A percentile compares a stretch with the other conserved stretches of the same genome.
These are phyloP conservation scores for Scrobipalpa atriplicella DNA, from an alignment of 2,888 invertebrate genomes.

Conservation along the genomic window DNA sequence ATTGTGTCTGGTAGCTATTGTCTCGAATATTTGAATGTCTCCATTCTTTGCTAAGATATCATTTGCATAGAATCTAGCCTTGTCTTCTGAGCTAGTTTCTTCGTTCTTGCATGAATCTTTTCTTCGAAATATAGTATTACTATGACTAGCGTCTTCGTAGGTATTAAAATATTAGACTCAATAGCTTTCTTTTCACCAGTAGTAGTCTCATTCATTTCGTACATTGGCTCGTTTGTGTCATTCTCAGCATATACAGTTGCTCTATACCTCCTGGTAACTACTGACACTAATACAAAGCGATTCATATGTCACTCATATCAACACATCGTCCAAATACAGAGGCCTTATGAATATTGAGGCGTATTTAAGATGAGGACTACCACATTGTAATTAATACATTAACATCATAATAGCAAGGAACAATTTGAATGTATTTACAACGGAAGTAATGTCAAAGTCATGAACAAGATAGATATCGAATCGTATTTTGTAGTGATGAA, in stretches of 20 bases:
- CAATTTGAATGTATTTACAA: constrained; percentile 18
- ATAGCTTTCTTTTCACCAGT: constrained; percentile 16
- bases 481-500: no score
- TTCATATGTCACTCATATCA: constrained; percentile 63
- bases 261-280: constrained; percentile 36
- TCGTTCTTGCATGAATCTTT: background rate
- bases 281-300: constrained; percentile 44
- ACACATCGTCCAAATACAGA: constrained; percentile 56
- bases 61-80: constrained; percentile 4
- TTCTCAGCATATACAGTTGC: constrained; percentile 17
- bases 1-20: constrained; percentile 47
- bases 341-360: constrained; percentile 53
- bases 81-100: constrained; percentile 1
- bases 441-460: background rate
- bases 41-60: background rate
- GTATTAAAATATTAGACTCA: background rate
- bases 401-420: constrained; percentile 25
- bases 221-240: constrained; percentile 1
- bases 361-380: constrained; percentile 31
- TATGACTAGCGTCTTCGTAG: background rate
- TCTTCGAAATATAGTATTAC: background rate
- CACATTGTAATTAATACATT: constrained; percentile 20
- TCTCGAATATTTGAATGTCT: background rate
- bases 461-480: background rate
- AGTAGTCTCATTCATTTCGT: constrained; percentile 3